Evolutionary conservation across 1,140 invertebrate species (phyloP), one percentile per base, ranked within the genome.

Genomic region (Drosophila gunungcola): DNA sequence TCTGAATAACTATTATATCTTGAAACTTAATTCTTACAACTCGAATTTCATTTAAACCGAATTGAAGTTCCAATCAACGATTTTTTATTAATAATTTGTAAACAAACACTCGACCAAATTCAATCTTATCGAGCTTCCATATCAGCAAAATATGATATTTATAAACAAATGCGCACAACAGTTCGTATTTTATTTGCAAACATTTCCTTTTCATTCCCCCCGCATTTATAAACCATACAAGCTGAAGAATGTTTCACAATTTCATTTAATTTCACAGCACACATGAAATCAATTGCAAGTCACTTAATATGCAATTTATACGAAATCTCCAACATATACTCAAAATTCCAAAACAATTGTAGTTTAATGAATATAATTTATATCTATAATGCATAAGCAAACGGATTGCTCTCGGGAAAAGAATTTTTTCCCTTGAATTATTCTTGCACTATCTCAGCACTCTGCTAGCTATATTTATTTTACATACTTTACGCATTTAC

Each of bases 341-440:
- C 75, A 58, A 60, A 67, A 86, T 86, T 86, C 83, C 83, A 86
- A 83, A 88, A 80, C 48, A 64, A 48, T 52, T 67, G 12, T 80
- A 90, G 51, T 79, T 73, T 63, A 65, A 51, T 72, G 41, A 27
- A n/a, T 64, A 39, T 45, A 55, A 62, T 53, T 51, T 64, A 42
- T 58, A 52, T 51, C 46, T 36, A 13, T 68, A 76, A 42, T 42
- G 36, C 41, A 16, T 57, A 77, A 64, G 42, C 13, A 34, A 38
- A 6, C 5, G 13, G 57, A 41, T 43, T 43, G 32, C 38, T 42
- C 21, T 51, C 45, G 45, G 36, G 25, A 42, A 34, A 32, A 39
- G 12, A 29, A 27, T 42, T 27, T 13, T 60, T 62, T 51, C 46
- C 46, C 46, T 53, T 53, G 27, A 39, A 16, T 25, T 13, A 6